These are phyloP conservation scores for Cephalotes varians DNA, from an alignment of 2,888 invertebrate genomes.

Conservation along the genomic window DNA sequence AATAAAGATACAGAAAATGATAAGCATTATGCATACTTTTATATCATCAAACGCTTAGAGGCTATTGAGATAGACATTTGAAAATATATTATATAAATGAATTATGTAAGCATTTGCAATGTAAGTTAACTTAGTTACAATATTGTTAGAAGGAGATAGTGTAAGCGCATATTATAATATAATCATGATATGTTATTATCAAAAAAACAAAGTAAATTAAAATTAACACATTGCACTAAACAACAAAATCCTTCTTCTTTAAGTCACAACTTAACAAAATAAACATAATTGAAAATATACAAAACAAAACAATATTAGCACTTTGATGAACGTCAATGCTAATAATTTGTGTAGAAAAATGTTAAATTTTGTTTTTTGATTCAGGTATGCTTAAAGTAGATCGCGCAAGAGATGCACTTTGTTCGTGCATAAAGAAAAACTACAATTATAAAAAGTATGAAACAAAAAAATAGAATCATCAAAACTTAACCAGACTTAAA, in stretches of 20 bases:
- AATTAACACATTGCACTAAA: neutral
- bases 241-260: constrained; percentile 15
- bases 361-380: neutral
- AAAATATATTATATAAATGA: constrained; percentile 5
- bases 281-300: neutral
- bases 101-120: constrained; percentile 1
- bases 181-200: constrained; percentile 7
- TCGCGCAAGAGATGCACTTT: neutral
- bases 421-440: neutral
- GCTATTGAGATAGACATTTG: neutral
- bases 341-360: neutral
- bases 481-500: no score
- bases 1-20: constrained; percentile 22
- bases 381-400: neutral
- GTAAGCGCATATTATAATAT: neutral
- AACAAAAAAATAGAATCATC: constrained; percentile 5
- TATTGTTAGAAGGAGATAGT: neutral
- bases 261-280: constrained; percentile 8
- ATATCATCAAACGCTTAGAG: constrained; percentile 4
- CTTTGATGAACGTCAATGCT: neutral
- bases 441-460: neutral
- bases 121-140: constrained; percentile 4
- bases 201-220: neutral
- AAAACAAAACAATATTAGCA: neutral
- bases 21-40: constrained; percentile 28